A percentile compares a stretch with the other conserved stretches of the same genome.
phyloP scores from a whole-genome alignment of 1,140 invertebrate species.

The Neuroterus valhalla region DNA sequence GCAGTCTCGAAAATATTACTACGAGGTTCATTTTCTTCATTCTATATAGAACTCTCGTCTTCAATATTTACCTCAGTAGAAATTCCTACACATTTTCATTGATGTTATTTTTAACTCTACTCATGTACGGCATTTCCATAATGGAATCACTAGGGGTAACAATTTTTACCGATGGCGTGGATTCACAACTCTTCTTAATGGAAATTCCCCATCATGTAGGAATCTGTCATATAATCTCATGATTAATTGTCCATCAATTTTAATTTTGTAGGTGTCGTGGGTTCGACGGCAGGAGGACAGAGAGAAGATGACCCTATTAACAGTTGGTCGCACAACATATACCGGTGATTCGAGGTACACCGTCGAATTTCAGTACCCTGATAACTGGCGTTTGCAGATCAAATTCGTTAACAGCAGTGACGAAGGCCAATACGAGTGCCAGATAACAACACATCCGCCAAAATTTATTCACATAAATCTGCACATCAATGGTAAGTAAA shows the following conservation, averaged over 20 bases:
- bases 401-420: conserved; percentile 81
- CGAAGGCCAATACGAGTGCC: conserved; percentile 85
- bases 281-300: conserved; percentile 79
- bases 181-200: too few species aligned
- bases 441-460: conserved; percentile 86
- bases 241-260: background rate
- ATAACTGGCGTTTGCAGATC: conserved; percentile 85
- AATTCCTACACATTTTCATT: too few species aligned
- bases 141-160: too few species aligned
- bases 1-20: too few species aligned
- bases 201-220: too few species aligned
- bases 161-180: too few species aligned
- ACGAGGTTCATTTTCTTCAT: too few species aligned
- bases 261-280: conserved; percentile 80
- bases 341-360: conserved; percentile 84
- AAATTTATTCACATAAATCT: conserved; percentile 83
- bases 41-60: too few species aligned
- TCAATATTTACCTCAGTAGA: too few species aligned
- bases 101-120: too few species aligned
- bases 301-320: conserved; percentile 81
- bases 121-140: too few species aligned
- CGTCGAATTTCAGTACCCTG: conserved; percentile 85
- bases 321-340: conserved; percentile 82
- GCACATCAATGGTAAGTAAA: conserved; percentile 81
- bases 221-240: conserved; percentile 44